Evolutionary conservation across 2,113 vertebrate species (phyloP), one percentile per base, ranked within the genome.

Genomic region (Sialia sialis): DNA sequence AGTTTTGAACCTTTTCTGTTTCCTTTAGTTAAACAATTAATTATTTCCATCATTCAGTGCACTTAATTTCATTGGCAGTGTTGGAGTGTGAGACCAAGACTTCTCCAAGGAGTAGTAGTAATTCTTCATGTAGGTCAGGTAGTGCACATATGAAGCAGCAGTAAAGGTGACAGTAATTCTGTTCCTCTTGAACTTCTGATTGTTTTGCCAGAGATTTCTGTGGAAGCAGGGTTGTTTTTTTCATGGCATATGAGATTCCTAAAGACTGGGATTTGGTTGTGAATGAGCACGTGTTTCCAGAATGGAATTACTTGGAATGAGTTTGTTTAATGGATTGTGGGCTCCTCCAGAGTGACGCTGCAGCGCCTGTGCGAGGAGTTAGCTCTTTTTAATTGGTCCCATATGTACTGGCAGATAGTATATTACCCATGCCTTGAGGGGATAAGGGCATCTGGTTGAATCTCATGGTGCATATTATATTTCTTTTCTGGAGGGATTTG

Each of bases 241-340:
- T 34, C 30, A 25, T 58, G 70, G 55, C 63, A 30, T 76, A 38
- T 49, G 78, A 59, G n/a, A 79, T 90, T 91, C 63, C 58, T 69
- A 43, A 91, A 66, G 84, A 25, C 70, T 44, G 58, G 63, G 79
- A 70, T 90, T 95, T 88, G 46, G 59, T 89, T 94, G 48, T 87
- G 92, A 96, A 90, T 80, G 78, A 94, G 54, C 70, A 83, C 2
- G 16, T 91, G 81, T 93, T 94, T 93, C 90, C 79, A 96, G 82
- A 85, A 79, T 91, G 82, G 92, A 91, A 85, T 95, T 94, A 82
- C 82, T 83, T 75, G 69, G 70, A 69, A 79, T 79, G 74, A 75
- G 75, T 94, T 96, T 90, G 82, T 90, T 90, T 93, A 95, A 90
- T 93, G 87, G 69, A 51, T 93, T 96, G 87, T 73, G 67, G 92